Conservation (phyloP, 2,888 invertebrate species). For the Sarcophaga subvicina region DNA sequence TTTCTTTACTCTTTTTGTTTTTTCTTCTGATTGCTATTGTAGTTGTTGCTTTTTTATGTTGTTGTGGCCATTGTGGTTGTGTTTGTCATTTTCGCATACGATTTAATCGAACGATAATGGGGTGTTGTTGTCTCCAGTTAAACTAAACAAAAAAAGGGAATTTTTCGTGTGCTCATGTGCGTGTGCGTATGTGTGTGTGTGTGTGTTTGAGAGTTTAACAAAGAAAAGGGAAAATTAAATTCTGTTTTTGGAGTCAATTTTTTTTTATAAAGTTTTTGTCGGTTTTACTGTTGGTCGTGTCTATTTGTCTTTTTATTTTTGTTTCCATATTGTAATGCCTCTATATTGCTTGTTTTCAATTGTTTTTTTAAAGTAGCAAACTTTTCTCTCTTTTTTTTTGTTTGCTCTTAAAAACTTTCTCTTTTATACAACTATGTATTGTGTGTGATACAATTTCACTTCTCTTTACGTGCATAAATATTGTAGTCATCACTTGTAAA, state of each 20-base stretch:
- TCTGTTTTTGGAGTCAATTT: neutral
- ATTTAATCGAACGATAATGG: slow-evolving; percentile 65
- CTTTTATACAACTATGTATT: too few species aligned
- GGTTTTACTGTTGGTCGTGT: neutral
- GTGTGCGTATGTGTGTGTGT: neutral
- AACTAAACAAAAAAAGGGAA: neutral
- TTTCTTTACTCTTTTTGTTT: slow-evolving; percentile 9
- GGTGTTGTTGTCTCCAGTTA: slow-evolving; percentile 46
- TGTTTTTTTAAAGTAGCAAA: too few species aligned
- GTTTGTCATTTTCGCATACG: slow-evolving; percentile 63
- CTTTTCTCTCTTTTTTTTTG: too few species aligned
- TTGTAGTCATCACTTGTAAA: neutral
- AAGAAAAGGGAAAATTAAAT: slow-evolving; percentile 25
- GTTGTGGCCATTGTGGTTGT: slow-evolving; percentile 34
- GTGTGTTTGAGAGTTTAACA: neutral
- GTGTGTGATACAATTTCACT: neutral
- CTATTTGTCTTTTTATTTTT: too few species aligned
- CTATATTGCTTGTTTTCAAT: too few species aligned
- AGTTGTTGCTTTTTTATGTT: slow-evolving; percentile 34
- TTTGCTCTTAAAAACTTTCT: too few species aligned
- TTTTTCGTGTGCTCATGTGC: too few species aligned
- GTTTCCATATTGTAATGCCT: too few species aligned
- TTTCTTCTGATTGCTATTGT: slow-evolving; percentile 39
- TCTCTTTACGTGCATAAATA: neutral
- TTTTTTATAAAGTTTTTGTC: slow-evolving; percentile 27